Percentiles rank a stretch among this genome's conserved stretches.
Evolutionary conservation across 2,888 invertebrate genomes (phyloP).

Genomic region (Athalia cordata): DNA sequence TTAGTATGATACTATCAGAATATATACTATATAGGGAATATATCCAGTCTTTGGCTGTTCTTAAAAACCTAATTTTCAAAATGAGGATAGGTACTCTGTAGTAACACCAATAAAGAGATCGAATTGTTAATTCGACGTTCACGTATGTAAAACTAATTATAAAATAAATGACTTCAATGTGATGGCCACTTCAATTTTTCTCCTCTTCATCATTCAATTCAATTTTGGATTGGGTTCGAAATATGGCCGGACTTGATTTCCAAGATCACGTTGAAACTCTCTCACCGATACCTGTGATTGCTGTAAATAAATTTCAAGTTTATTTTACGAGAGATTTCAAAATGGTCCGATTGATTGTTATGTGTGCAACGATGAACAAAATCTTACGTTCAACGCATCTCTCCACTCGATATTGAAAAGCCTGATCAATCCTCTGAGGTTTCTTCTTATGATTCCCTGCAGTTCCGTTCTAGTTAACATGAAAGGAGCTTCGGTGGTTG

Average conservation of each 20-base stretch:
- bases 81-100: not conserved
- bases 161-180: slow-evolving; percentile 31
- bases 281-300: slow-evolving; percentile 64
- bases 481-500: slow-evolving; percentile 67
- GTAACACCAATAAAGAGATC: not conserved
- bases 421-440: slow-evolving; percentile 74
- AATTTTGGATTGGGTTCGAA: slow-evolving; percentile 67
- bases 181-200: slow-evolving; percentile 20
- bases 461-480: slow-evolving; percentile 72
- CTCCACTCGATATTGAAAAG: slow-evolving; percentile 75
- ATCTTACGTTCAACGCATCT: slow-evolving; percentile 74
- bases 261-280: slow-evolving; percentile 65
- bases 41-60: slow-evolving; percentile 46
- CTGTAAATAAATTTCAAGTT: slow-evolving; percentile 58
- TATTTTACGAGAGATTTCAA: not conserved
- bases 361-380: not conserved
- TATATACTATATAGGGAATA: not conserved
- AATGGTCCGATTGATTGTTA: not conserved
- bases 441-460: slow-evolving; percentile 72
- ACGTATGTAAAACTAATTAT: slow-evolving; percentile 14
- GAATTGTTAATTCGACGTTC: not conserved
- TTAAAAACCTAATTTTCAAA: slow-evolving; percentile 13
- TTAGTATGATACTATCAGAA: slow-evolving; percentile 17
- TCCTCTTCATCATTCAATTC: slow-evolving; percentile 43
- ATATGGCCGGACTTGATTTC: slow-evolving; percentile 64